A percentile compares a stretch with the other conserved stretches of the same genome.
Conservation (phyloP, 2,113 vertebrate species). For the Alethe diademata region DNA sequence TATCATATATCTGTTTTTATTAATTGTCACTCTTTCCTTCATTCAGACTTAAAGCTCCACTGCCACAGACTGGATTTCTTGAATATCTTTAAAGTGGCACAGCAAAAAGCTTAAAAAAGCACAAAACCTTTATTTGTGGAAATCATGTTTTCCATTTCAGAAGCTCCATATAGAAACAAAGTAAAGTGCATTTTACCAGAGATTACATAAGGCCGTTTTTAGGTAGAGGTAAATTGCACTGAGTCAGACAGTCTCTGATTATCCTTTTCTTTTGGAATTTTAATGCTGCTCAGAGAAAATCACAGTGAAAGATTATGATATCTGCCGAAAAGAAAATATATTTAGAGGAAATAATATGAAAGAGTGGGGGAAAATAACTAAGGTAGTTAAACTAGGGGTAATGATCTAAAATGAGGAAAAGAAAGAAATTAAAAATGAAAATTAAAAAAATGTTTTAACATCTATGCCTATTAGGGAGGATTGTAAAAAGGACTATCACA, state of each 20-base stretch:
- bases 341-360: background rate
- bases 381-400: background rate
- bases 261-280: background rate
- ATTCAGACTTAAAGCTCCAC: background rate
- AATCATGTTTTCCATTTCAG: background rate
- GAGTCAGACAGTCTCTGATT: background rate
- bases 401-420: background rate
- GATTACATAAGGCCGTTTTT: background rate
- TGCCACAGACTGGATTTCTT: background rate
- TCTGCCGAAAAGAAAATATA: background rate
- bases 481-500: background rate
- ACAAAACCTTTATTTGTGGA: background rate
- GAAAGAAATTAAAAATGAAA: background rate
- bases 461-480: background rate
- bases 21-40: background rate
- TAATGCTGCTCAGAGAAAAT: conserved; percentile 3
- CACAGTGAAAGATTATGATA: background rate
- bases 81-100: background rate
- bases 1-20: background rate
- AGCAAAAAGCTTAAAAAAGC: background rate
- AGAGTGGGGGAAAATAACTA: background rate
- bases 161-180: background rate
- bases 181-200: background rate
- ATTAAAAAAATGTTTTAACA: background rate
- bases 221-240: background rate